A percentile compares a stretch with the other conserved stretches of the same genome.
Conservation (phyloP, 1,140 invertebrate species). For the Hyposmocoma kahamanoa region DNA sequence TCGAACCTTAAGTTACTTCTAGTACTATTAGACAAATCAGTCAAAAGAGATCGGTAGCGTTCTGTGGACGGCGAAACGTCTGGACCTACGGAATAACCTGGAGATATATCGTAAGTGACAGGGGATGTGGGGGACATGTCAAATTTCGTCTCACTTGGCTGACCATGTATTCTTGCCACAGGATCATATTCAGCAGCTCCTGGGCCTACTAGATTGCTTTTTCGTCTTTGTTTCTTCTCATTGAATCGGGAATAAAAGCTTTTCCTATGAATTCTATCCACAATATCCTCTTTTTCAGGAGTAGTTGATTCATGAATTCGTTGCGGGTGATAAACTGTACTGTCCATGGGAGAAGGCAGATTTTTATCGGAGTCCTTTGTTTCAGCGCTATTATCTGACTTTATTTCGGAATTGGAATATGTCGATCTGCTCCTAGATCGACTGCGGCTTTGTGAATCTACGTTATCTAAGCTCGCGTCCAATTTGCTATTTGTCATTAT, state of each 20-base stretch:
- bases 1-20: slow-evolving; percentile 51
- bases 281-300: slow-evolving; percentile 80
- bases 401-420: slow-evolving; percentile 57
- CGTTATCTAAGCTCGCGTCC: slow-evolving; percentile 46
- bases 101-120: slow-evolving; percentile 50
- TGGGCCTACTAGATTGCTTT: slow-evolving; percentile 76
- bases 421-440: slow-evolving; percentile 56
- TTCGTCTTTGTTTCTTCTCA: slow-evolving; percentile 80
- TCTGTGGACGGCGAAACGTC: slow-evolving; percentile 60
- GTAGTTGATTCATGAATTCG: slow-evolving; percentile 53
- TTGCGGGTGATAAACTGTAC: slow-evolving; percentile 26
- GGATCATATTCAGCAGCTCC: slow-evolving; percentile 69
- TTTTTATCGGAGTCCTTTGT: slow-evolving; percentile 37
- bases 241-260: slow-evolving; percentile 93
- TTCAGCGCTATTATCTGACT: slow-evolving; percentile 44
- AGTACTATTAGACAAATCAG: slow-evolving; percentile 39
- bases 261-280: slow-evolving; percentile 89
- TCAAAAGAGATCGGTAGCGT: slow-evolving; percentile 53
- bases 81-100: slow-evolving; percentile 45
- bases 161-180: slow-evolving; percentile 58
- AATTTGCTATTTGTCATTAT: slow-evolving; percentile 26
- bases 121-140: slow-evolving; percentile 62
- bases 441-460: slow-evolving; percentile 39
- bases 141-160: slow-evolving; percentile 42
- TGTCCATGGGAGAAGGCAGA: slow-evolving; percentile 30